Base-by-base conservation (phyloP, 2,113 vertebrate species). In the Maccullochella peelii region DNA sequence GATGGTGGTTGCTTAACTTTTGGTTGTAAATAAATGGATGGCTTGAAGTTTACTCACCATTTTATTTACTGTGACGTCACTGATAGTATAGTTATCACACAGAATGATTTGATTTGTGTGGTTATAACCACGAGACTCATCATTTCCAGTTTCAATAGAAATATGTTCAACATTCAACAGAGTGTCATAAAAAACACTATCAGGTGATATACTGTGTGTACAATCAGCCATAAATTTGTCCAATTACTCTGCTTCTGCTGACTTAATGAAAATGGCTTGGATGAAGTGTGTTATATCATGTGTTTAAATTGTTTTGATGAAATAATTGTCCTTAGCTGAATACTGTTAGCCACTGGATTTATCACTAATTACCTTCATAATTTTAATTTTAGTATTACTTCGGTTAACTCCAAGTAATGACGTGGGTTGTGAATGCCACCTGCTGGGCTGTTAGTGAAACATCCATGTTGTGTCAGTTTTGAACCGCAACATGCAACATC, bases 401-500 rank as follows among this genome's bases (percentile, higher is more conserved):
- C 68, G 77, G 21, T 21, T 5, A 5, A 23, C 21, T 8, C 54
- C 30, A 42, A 78, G 3, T 36, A 63, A 73, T 66, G 36, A 67
- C 52, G n/a, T 75, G 76, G 79, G 52, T 89, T 67, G 54, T 80
- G 83, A 89, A 67, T 83, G 93, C 94, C 95, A 88, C 92, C 95
- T 95, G 82, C 89, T 93, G 95, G 94, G 73, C 84, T 72, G 16
- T 66, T n/a, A 8, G 68, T 82, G 82, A 57, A 92, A 80, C 82
- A 62, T 54, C 71, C 44, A 33, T 63, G 47, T 30, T 69, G 71
- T 77, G 49, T 75, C 78, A 74, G 25, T 23, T 80, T 23, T 73
- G 38, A 68, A 66, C 49, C 8, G 4, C 23, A 79, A 5, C 15
- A 23, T 70, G 57, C 47, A 68, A 44, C 59, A 49, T 84, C 77